A percentile compares a stretch with the other conserved stretches of the same genome.
Evolutionary conservation across 2,888 invertebrate species (phyloP).

Genomic region (Empis stercorea): DNA sequence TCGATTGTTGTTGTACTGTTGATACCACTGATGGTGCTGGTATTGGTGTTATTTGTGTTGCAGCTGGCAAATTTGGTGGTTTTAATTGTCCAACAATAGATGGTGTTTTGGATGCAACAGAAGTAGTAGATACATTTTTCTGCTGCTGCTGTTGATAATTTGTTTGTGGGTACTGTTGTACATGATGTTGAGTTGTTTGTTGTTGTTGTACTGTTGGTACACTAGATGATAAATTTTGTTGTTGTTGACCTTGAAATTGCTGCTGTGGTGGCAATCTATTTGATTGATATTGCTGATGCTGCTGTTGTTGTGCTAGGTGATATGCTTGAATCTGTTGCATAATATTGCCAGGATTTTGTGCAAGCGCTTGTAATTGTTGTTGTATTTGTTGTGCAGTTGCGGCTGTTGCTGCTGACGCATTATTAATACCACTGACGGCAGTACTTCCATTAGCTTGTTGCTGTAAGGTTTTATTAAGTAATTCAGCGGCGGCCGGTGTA

Average conservation of each 20-base stretch:
- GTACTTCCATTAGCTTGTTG: constrained; percentile 25
- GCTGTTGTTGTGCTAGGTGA: constrained; percentile 39
- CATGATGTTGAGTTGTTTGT: constrained; percentile 7
- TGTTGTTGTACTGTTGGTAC: not conserved
- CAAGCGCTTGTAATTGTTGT: constrained; percentile 22
- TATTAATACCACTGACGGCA: not conserved
- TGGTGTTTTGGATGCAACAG: constrained; percentile 15
- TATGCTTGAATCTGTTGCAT: constrained; percentile 26
- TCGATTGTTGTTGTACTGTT: constrained; percentile 1
- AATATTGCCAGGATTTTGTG: constrained; percentile 18
- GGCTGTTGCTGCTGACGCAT: constrained; percentile 15
- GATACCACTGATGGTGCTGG: constrained; percentile 9
- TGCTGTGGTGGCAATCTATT: constrained; percentile 15
- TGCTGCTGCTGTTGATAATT: constrained; percentile 3
- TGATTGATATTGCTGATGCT: constrained; percentile 13
- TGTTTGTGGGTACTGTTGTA: constrained; percentile 9
- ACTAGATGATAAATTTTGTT: not conserved
- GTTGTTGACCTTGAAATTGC: constrained; percentile 10
- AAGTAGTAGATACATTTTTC: constrained; percentile 10
- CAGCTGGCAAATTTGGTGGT: constrained; percentile 22
- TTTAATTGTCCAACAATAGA: constrained; percentile 16
- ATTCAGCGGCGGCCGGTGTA: constrained; percentile 26
- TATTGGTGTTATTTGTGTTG: constrained; percentile 22
- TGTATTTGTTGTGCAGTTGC: constrained; percentile 21
- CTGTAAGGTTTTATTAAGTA: constrained; percentile 23